Evolutionary conservation across 2,113 vertebrate genomes (phyloP).

Genomic region (Crypturellus undulatus): DNA sequence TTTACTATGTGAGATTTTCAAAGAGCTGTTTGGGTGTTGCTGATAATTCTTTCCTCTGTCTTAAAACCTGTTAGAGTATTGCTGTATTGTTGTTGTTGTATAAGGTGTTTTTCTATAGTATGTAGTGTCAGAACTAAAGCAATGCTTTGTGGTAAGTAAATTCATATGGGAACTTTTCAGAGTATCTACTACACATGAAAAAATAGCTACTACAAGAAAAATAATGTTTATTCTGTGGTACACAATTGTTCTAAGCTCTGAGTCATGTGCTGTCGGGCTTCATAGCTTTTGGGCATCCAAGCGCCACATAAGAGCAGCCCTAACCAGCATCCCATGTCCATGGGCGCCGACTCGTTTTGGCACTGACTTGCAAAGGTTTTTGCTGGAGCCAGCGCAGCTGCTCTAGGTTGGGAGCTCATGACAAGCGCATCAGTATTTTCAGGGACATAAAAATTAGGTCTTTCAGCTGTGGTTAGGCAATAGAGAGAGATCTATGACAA

Average conservation of each 20-base stretch:
- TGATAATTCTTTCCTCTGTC: not conserved
- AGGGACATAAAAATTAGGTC: not conserved
- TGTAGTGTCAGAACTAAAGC: not conserved
- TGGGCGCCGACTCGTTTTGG: fast-evolving
- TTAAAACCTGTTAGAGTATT: not conserved
- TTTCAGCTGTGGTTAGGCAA: not conserved
- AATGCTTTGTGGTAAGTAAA: not conserved
- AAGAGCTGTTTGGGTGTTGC: not conserved
- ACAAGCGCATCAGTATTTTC: not conserved
- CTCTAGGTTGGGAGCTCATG: not conserved
- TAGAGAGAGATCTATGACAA: fast-evolving
- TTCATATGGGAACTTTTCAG: not conserved
- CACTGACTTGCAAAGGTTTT: not conserved
- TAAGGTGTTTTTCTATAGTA: not conserved
- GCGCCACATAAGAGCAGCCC: not conserved
- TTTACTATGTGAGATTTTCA: constrained; percentile 3
- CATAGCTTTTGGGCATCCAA: not conserved
- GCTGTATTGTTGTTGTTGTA: not conserved
- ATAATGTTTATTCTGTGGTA: not conserved
- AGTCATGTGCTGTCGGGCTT: not conserved
- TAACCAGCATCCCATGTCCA: not conserved
- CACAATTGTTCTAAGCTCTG: not conserved
- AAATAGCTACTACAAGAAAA: not conserved
- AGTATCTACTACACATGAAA: not conserved
- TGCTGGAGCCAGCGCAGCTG: not conserved